Conservation (phyloP, 2,888 invertebrate genomes). For the Erebia epiphron region DNA sequence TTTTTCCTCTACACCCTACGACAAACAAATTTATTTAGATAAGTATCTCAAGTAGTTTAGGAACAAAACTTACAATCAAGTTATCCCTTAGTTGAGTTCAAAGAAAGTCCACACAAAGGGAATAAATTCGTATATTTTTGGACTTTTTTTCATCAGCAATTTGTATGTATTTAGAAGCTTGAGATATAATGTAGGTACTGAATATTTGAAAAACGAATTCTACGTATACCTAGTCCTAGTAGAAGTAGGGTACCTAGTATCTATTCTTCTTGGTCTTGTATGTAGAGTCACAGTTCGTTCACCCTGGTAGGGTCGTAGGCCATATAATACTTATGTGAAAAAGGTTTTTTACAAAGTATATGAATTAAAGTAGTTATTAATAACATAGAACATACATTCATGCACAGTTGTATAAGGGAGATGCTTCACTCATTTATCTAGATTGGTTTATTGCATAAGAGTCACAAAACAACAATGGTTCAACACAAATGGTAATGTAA, state of each 20-base stretch:
- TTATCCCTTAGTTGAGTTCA: slow-evolving; percentile 15
- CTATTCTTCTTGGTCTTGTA: no score
- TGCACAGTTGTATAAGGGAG: no score
- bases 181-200: not conserved
- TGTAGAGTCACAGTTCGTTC: no score
- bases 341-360: no score
- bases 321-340: no score
- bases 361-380: no score
- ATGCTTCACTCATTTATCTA: no score
- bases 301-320: no score
- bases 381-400: no score
- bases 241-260: not conserved
- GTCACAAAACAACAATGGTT: no score
- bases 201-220: not conserved
- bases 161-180: slow-evolving; percentile 5
- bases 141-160: slow-evolving; percentile 9
- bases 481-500: no score
- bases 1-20: not conserved
- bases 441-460: no score
- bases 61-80: slow-evolving; percentile 17
- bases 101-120: slow-evolving; percentile 18
- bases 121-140: slow-evolving; percentile 18
- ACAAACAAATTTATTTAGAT: slow-evolving; percentile 7
- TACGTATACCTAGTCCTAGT: not conserved
- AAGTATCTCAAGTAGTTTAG: slow-evolving; percentile 15